Evolutionary conservation across 2,797 vertebrate species (phyloP).

Genomic region (Apogon hyalosoma): DNA sequence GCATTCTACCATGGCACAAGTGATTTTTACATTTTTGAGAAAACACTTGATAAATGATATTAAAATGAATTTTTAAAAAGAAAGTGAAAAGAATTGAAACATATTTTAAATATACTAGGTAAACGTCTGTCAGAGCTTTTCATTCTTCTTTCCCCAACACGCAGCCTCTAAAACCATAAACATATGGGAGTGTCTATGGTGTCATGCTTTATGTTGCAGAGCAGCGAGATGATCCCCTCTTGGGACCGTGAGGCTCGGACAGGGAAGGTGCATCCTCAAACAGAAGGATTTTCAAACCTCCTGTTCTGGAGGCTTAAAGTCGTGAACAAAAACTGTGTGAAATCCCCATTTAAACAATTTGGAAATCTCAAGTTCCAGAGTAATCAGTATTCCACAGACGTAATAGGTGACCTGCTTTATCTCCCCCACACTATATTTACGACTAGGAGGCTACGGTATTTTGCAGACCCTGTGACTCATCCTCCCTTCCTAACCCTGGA

Average conservation of each 20-base stretch:
- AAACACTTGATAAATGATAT: too few species aligned
- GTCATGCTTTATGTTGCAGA: slow-evolving; percentile 45
- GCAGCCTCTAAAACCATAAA: too few species aligned
- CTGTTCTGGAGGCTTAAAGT: slow-evolving; percentile 15
- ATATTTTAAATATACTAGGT: too few species aligned
- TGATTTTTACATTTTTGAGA: too few species aligned
- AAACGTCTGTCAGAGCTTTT: too few species aligned
- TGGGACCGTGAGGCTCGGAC: slow-evolving; percentile 20
- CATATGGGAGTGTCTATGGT: slow-evolving; percentile 38
- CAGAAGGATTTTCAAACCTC: slow-evolving; percentile 16
- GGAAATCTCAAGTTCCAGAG: background rate
- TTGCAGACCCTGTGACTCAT: slow-evolving; percentile 23
- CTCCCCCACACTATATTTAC: background rate
- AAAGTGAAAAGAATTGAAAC: too few species aligned
- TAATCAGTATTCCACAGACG: background rate
- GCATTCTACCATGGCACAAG: too few species aligned
- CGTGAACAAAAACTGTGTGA: background rate
- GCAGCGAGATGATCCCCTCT: slow-evolving; percentile 24
- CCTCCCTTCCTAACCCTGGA: background rate
- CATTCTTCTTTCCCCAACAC: too few species aligned
- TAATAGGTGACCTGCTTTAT: background rate
- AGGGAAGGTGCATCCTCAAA: slow-evolving; percentile 4
- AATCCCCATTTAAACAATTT: background rate
- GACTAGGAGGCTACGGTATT: background rate
- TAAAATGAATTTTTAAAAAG: too few species aligned